These are phyloP conservation scores for Peromyscus californicus DNA, from an alignment of 2,113 vertebrate species.

Conservation along the genomic window DNA sequence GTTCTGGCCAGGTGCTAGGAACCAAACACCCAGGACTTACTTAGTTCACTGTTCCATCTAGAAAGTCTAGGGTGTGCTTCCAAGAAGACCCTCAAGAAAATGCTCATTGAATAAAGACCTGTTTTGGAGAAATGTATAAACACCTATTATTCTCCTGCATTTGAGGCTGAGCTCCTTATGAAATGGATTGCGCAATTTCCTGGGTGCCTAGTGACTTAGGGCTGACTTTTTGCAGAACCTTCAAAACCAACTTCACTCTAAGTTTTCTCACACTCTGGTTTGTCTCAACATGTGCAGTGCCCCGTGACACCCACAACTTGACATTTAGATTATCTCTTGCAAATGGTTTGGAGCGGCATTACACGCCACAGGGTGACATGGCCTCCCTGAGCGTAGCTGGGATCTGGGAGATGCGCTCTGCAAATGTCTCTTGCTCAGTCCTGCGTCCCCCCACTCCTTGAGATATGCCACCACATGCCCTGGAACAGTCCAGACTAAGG, in stretches of 20 bases:
- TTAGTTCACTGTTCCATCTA: background rate
- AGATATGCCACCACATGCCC: background rate
- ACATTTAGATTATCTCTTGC: slow-evolving; percentile 81
- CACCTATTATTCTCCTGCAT: background rate
- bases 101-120: background rate
- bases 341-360: slow-evolving; percentile 67
- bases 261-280: slow-evolving; percentile 68
- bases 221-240: slow-evolving; percentile 15
- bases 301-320: slow-evolving; percentile 66
- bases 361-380: slow-evolving; percentile 57
- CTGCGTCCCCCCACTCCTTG: background rate
- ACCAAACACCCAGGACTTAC: background rate
- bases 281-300: slow-evolving; percentile 74
- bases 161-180: background rate
- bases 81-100: background rate
- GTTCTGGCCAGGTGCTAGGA: background rate
- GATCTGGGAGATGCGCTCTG: slow-evolving; percentile 51
- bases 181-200: background rate
- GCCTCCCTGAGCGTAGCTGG: slow-evolving; percentile 33
- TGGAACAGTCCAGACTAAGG: background rate
- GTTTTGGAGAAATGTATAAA: slow-evolving; percentile 5
- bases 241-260: slow-evolving; percentile 40
- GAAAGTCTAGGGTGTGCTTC: background rate
- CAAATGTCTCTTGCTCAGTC: slow-evolving; percentile 42
- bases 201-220: background rate